phyloP scores from a whole-genome alignment of 1,140 invertebrate genomes.

The Sogatella furcifera region DNA sequence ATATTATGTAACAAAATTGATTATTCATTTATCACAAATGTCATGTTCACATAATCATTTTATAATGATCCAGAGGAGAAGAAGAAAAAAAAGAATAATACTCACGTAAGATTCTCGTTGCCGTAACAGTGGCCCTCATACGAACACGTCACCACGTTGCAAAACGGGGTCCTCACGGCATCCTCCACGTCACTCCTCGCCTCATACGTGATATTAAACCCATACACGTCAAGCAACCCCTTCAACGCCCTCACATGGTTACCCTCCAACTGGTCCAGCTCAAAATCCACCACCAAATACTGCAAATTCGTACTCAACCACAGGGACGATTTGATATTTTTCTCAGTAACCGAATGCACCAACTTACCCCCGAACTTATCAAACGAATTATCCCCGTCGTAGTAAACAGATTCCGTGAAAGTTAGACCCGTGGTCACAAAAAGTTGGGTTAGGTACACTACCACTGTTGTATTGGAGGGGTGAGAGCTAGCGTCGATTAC shows the following conservation, averaged over 20 bases:
- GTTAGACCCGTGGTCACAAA: conserved; percentile 68
- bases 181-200: conserved; percentile 32
- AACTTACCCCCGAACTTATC: conserved; percentile 10
- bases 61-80: too few relatives aligned
- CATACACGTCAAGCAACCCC: conserved; percentile 71
- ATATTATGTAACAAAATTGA: too few relatives aligned
- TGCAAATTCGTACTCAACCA: conserved; percentile 58
- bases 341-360: conserved; percentile 14
- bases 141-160: conserved; percentile 66
- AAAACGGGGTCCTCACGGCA: conserved; percentile 29
- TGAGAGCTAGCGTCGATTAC: conserved; percentile 62
- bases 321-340: conserved; percentile 52
- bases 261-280: conserved; percentile 58
- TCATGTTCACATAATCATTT: too few relatives aligned
- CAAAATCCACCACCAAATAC: conserved; percentile 68
- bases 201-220: conserved; percentile 88
- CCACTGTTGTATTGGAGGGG: conserved; percentile 38
- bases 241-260: conserved; percentile 72
- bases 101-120: conserved; percentile 54
- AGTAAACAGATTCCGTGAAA: conserved; percentile 74
- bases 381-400: conserved; percentile 43
- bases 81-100: too few relatives aligned
- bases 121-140: conserved; percentile 74
- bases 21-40: too few relatives aligned
- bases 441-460: conserved; percentile 78